Evolutionary conservation across 2,888 invertebrate genomes (phyloP).

Genomic region (Eurytoma californica): DNA sequence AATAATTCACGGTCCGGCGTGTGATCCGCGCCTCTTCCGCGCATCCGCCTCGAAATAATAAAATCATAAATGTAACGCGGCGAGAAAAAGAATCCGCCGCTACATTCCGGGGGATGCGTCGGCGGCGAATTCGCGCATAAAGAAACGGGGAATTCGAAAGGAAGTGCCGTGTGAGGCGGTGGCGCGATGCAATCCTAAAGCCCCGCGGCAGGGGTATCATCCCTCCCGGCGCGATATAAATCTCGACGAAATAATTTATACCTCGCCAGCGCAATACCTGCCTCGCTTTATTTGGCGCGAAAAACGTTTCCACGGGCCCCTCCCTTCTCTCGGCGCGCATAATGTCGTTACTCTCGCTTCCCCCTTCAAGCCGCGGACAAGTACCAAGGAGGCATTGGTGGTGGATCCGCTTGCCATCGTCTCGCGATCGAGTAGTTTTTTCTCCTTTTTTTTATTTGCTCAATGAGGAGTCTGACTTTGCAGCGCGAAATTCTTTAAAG

Average conservation of each 20-base stretch:
- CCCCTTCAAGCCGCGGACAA: background rate
- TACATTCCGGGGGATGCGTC: conserved; percentile 11
- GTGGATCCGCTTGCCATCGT: background rate
- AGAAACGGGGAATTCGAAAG: conserved; percentile 34
- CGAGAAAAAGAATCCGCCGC: background rate
- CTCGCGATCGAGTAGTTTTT: background rate
- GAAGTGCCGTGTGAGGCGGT: background rate
- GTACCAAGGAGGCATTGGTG: background rate
- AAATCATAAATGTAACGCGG: conserved; percentile 20
- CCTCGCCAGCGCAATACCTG: conserved; percentile 21
- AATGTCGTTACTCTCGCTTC: conserved; percentile 16
- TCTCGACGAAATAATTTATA: conserved; percentile 42
- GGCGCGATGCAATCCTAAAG: background rate
- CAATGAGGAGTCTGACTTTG: too few relatives aligned
- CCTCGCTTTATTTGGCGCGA: conserved; percentile 30
- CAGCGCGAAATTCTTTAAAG: too few relatives aligned
- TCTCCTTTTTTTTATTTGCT: too few relatives aligned
- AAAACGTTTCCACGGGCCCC: conserved; percentile 8
- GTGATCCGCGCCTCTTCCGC: too few relatives aligned
- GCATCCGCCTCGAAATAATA: too few relatives aligned
- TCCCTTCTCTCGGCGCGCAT: background rate
- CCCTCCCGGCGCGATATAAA: conserved; percentile 27
- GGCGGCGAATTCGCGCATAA: conserved; percentile 15
- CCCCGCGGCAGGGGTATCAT: background rate
- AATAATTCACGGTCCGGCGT: too few relatives aligned